Conservation (phyloP, 2,888 invertebrate genomes). For the Antitype chi region DNA sequence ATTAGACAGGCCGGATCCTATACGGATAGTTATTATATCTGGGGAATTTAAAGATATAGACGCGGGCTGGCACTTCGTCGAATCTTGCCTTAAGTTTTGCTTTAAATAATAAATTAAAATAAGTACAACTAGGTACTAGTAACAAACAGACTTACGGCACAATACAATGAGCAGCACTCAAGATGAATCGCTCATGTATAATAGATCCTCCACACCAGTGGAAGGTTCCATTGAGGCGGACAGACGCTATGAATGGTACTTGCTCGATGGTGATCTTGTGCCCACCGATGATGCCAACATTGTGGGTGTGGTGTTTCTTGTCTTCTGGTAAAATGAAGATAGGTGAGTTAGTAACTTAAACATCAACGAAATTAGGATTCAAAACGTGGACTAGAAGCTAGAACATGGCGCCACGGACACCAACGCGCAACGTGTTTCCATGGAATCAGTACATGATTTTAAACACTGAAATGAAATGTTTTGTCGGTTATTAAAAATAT, state of each 20-base stretch:
- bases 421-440: too few species aligned
- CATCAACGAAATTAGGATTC: not conserved
- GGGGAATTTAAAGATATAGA: too few species aligned
- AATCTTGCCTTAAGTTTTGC: too few species aligned
- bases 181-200: slow-evolving; percentile 69
- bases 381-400: not conserved
- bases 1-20: too few species aligned
- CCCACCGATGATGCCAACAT: slow-evolving; percentile 72
- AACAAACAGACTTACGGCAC: slow-evolving; percentile 61
- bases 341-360: not conserved
- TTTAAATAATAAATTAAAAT: too few species aligned
- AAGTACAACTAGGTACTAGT: not conserved
- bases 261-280: slow-evolving; percentile 67
- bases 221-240: slow-evolving; percentile 63
- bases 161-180: slow-evolving; percentile 75
- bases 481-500: too few species aligned
- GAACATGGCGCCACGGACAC: too few species aligned
- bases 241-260: slow-evolving; percentile 71
- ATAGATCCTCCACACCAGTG: slow-evolving; percentile 74
- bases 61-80: too few species aligned
- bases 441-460: too few species aligned
- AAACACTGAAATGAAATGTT: too few species aligned
- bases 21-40: too few species aligned
- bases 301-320: slow-evolving; percentile 3
- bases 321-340: slow-evolving; percentile 25